These are phyloP conservation scores for Anneissia japonica DNA, from an alignment of 35 echinoderm and acorn worm genomes.

Conservation along the genomic window DNA sequence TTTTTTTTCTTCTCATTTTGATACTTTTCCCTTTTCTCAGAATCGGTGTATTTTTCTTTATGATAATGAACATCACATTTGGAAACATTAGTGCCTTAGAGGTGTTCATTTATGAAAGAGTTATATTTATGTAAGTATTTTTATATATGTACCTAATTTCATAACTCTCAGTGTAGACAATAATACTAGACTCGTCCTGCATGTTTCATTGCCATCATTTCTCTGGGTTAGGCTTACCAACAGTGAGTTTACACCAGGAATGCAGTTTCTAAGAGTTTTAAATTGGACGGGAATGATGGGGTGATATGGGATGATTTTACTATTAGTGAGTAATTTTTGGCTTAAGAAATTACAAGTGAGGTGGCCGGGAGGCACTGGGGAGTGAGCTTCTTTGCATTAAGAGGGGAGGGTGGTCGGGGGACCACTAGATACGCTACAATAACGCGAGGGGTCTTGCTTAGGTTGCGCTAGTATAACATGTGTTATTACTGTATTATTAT, in stretches of 20 bases:
- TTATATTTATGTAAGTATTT: slow-evolving; percentile 62
- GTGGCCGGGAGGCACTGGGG: slow-evolving; percentile 73
- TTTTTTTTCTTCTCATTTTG: too few species aligned
- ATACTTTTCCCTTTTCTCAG: too few species aligned
- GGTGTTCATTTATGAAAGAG: slow-evolving; percentile 59
- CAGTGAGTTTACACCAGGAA: not conserved
- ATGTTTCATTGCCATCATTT: not conserved
- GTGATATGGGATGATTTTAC: not conserved
- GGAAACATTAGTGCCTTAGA: slow-evolving; percentile 62
- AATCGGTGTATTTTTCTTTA: slow-evolving; percentile 76
- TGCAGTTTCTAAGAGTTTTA: not conserved
- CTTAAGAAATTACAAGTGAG: slow-evolving; percentile 45
- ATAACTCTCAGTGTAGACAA: too few species aligned
- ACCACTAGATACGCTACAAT: slow-evolving; percentile 16
- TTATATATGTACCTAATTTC: not conserved
- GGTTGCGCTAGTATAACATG: slow-evolving; percentile 1
- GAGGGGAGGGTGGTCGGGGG: slow-evolving; percentile 1
- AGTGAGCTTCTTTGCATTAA: not conserved
- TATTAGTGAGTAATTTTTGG: not conserved
- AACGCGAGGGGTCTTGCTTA: slow-evolving; percentile 13
- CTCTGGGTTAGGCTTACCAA: not conserved
- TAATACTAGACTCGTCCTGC: too few species aligned
- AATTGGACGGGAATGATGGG: not conserved
- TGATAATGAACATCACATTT: slow-evolving; percentile 78
- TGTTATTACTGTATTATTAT: slow-evolving; percentile 18